Conservation (phyloP, 2,888 invertebrate species). For the Epistrophella euchroma region DNA sequence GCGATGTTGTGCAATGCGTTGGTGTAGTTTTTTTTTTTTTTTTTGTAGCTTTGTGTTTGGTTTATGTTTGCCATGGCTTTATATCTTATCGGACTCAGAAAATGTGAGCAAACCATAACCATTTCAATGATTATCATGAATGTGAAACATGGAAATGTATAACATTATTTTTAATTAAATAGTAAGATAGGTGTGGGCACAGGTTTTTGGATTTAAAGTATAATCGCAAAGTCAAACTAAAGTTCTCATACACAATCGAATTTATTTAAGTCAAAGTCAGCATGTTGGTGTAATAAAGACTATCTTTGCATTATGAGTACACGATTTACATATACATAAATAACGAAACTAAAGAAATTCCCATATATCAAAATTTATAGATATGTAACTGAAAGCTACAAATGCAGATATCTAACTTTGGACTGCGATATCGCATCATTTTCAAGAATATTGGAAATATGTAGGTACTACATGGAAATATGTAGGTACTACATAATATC, state of each 20-base stretch:
- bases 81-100: constrained; percentile 1
- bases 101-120: neutral
- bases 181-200: constrained; percentile 1
- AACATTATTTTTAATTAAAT: constrained; percentile 27
- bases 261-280: neutral
- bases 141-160: neutral
- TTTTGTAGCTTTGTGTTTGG: neutral
- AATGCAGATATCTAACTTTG: too few species aligned
- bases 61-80: neutral
- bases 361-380: too few species aligned
- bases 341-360: too few species aligned
- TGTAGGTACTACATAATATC: too few species aligned
- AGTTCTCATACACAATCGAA: neutral
- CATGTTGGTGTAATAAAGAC: too few species aligned
- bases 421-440: too few species aligned
- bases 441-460: too few species aligned
- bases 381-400: too few species aligned
- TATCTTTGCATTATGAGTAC: too few species aligned
- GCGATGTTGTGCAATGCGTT: constrained; percentile 48
- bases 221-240: neutral
- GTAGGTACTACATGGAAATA: too few species aligned
- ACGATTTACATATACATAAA: too few species aligned
- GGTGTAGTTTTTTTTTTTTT: constrained; percentile 1
- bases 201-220: neutral
- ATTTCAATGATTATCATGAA: constrained; percentile 14